Evolutionary conservation across 2,797 vertebrate genomes (phyloP), one percentile per base, ranked within the genome.

Genomic region (Tadarida brasiliensis): DNA sequence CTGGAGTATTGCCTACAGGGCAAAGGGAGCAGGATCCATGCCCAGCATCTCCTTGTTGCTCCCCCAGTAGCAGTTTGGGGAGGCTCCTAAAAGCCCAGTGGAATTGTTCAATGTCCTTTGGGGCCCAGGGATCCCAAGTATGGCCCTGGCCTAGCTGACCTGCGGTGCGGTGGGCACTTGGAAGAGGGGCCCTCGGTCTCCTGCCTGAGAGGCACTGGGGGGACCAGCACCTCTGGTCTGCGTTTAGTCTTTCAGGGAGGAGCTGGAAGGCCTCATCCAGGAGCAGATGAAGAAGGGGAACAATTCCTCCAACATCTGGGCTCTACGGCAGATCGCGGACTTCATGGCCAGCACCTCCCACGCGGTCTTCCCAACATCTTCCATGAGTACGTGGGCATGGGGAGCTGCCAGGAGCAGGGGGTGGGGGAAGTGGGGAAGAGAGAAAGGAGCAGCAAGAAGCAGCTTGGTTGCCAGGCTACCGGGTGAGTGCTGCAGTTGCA

Each of bases 231-330:
- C 56, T 49, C 0, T 28, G 24, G 49, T 5, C 57, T 71, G 28
- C 76, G 2, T 26, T 22, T 95, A 99, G 99, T 99, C 99, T 73
- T 99, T 99, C 98, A 99, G 99, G 97, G 99, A 99, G 98, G 99
- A 99, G 98, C 98, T 99, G 98, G 99, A 99, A 97, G 99, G 99
- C 97, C 98, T 99, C 96, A 99, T 99, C 98, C 99, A 99, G 98
- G 99, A 99, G 94, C 99, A 99, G 99, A 99, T 99, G 99, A 99
- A 99, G 98, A 99, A 99, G 96, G 99, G 99, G 3, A 99, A 99
- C 98, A 99, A 99, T 97, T 99, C 99, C 0, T 99, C 99, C 61
- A 99, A 99, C 96, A 98, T 99, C 73, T 99, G 99, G 99, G 99
- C 99, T 0, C 98, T 99, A 96, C 98, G 99, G 94, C 99, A 99